Conservation (phyloP, 2,888 invertebrate genomes). For the Abscondita cerata region DNA sequence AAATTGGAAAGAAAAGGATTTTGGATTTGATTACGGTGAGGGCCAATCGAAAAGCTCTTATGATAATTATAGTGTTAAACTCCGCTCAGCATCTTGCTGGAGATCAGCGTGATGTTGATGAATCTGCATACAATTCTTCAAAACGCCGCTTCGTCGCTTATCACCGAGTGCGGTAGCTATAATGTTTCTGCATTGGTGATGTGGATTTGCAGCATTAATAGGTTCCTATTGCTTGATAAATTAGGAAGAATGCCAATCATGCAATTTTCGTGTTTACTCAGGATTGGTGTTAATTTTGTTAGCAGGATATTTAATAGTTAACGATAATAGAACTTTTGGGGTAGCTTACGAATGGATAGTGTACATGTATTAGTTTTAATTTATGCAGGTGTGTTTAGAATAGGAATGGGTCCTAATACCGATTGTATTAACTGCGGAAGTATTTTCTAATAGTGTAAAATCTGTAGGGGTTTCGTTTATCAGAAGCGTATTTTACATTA, state of each 20-base stretch:
- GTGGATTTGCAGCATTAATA: slow-evolving; percentile 48
- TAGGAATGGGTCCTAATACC: slow-evolving; percentile 31
- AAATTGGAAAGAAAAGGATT: slow-evolving; percentile 47
- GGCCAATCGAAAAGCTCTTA: slow-evolving; percentile 52
- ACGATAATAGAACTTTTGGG: slow-evolving; percentile 37
- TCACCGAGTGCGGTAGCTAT: slow-evolving; percentile 49
- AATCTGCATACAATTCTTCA: slow-evolving; percentile 54
- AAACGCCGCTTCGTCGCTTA: slow-evolving; percentile 51
- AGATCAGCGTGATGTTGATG: slow-evolving; percentile 55
- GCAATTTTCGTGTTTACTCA: slow-evolving; percentile 49
- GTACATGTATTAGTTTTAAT: slow-evolving; percentile 22
- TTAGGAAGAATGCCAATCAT: slow-evolving; percentile 52
- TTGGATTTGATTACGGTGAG: slow-evolving; percentile 50
- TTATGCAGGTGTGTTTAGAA: slow-evolving; percentile 26
- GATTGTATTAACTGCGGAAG: slow-evolving; percentile 28
- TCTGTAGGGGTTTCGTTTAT: neutral
- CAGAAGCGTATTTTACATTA: neutral
- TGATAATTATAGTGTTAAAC: slow-evolving; percentile 54
- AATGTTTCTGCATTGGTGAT: slow-evolving; percentile 52
- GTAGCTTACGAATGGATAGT: slow-evolving; percentile 4
- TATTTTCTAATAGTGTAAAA: slow-evolving; percentile 31
- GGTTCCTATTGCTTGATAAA: slow-evolving; percentile 51
- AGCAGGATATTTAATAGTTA: slow-evolving; percentile 51
- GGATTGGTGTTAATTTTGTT: slow-evolving; percentile 49
- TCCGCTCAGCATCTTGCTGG: slow-evolving; percentile 53